Evolutionary conservation across 2,888 invertebrate genomes (phyloP).

Genomic region (Cybosia mesomella): DNA sequence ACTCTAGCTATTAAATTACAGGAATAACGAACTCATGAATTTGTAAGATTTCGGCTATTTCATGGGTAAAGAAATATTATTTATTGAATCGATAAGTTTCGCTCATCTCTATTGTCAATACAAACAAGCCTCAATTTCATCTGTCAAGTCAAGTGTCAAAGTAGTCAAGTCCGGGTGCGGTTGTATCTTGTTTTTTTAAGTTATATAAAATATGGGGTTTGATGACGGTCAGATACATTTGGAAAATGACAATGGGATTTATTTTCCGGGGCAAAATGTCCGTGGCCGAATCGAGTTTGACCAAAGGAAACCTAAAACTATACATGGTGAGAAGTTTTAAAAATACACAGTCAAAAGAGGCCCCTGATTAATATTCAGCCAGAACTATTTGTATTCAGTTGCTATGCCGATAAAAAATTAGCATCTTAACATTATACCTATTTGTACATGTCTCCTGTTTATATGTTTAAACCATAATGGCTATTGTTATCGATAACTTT

Average conservation of each 20-base stretch:
- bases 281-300: conserved; percentile 70
- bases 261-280: conserved; percentile 73
- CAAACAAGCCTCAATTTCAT: too few species aligned
- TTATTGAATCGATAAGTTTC: too few species aligned
- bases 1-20: too few species aligned
- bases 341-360: conserved; percentile 11
- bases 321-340: conserved; percentile 69
- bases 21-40: too few species aligned
- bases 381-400: conserved; percentile 5
- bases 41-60: too few species aligned
- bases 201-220: conserved; percentile 69
- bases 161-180: too few species aligned
- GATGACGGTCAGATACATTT: conserved; percentile 70
- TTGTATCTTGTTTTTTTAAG: too few species aligned
- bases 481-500: not conserved
- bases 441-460: not conserved
- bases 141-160: too few species aligned
- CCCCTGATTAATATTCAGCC: not conserved
- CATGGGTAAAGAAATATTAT: too few species aligned
- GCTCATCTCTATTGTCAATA: too few species aligned
- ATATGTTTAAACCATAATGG: not conserved
- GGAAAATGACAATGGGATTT: conserved; percentile 69
- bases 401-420: not conserved
- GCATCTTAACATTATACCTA: not conserved
- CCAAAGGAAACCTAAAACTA: conserved; percentile 68